Evolutionary conservation across 2,888 invertebrate species (phyloP).

Genomic region (Cantharis lateralis): DNA sequence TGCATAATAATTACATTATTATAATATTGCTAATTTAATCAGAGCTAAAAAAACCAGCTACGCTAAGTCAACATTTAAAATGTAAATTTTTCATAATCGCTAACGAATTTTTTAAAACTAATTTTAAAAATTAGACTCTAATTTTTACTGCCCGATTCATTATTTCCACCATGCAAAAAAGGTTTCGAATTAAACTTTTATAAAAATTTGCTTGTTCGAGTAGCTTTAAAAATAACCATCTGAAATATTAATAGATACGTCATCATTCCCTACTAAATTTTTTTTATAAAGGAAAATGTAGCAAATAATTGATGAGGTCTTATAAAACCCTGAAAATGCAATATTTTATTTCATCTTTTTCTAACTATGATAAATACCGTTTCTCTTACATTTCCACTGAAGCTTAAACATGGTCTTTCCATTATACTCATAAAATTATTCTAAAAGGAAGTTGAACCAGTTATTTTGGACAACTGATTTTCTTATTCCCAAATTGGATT

Average conservation of each 20-base stretch:
- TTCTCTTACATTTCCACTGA: background rate
- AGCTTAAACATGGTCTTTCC: background rate
- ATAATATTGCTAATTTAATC: too few species aligned
- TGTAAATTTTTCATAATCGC: background rate
- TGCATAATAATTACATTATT: too few species aligned
- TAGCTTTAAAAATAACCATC: background rate
- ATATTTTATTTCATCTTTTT: background rate
- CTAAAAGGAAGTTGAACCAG: background rate
- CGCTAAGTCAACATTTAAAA: background rate
- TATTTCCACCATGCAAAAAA: background rate
- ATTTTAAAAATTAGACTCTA: background rate
- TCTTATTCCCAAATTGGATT: background rate
- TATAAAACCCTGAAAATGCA: background rate
- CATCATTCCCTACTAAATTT: background rate
- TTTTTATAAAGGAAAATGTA: background rate
- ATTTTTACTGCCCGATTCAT: background rate
- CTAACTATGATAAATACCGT: background rate
- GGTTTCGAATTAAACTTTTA: background rate
- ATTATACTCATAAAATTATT: slow-evolving; percentile 1
- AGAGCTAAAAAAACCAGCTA: background rate
- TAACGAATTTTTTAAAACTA: background rate
- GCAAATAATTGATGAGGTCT: background rate
- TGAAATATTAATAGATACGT: background rate
- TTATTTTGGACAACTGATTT: background rate
- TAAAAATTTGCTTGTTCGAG: background rate